Percentiles rank a stretch among this genome's conserved stretches.
Conservation (phyloP, 1,140 invertebrate species). For the Pogonus chalceus region DNA sequence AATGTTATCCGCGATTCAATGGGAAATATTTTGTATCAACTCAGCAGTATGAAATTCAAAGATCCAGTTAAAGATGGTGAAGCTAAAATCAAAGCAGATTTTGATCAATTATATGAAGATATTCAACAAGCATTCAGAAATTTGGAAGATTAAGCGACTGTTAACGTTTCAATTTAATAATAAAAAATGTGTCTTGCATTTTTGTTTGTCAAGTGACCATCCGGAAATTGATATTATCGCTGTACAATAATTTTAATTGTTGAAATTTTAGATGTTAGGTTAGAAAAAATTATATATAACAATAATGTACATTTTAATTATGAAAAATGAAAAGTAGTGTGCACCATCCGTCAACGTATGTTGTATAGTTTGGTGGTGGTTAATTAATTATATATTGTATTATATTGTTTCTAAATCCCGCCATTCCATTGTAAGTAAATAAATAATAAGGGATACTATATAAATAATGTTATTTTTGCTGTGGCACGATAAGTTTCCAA, state of each 20-base stretch:
- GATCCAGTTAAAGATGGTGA: conserved; percentile 98
- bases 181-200: not conserved
- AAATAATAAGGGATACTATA: not conserved
- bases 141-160: conserved; percentile 81
- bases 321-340: not conserved
- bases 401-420: not conserved
- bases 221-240: not conserved
- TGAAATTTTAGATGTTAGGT: not conserved
- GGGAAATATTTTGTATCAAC: conserved; percentile 91
- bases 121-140: conserved; percentile 97
- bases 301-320: not conserved
- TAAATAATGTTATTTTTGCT: not conserved
- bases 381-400: not conserved
- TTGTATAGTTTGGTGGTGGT: not conserved
- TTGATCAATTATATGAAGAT: conserved; percentile 89
- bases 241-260: not conserved
- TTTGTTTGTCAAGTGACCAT: not conserved
- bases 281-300: not conserved
- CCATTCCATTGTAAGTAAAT: conserved; percentile 1
- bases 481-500: not conserved
- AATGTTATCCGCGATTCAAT: conserved; percentile 93
- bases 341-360: not conserved
- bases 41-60: conserved; percentile 99
- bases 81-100: conserved; percentile 92
- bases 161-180: not conserved